Evolutionary conservation across 2,113 vertebrate genomes (phyloP).

Genomic region (Galbula dea): DNA sequence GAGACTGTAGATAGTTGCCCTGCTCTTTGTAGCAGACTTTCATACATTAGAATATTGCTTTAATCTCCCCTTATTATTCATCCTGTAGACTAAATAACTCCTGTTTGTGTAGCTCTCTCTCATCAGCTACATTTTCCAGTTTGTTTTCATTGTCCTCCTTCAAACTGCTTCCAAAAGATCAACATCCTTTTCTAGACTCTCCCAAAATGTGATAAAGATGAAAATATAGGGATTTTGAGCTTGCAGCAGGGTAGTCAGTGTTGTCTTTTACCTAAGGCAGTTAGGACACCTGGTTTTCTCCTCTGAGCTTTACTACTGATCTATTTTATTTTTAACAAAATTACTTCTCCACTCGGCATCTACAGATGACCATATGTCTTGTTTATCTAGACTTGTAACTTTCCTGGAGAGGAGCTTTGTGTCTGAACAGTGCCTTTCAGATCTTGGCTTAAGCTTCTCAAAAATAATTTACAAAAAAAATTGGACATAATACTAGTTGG

Average conservation of each 20-base stretch:
- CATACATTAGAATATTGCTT: too few species aligned
- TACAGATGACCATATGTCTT: neutral
- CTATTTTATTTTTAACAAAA: neutral
- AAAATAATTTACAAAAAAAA: neutral
- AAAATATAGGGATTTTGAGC: neutral
- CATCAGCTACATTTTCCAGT: neutral
- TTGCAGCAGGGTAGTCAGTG: neutral
- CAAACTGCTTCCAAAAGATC: neutral
- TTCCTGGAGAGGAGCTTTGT: neutral
- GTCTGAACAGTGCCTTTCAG: neutral
- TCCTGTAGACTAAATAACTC: neutral
- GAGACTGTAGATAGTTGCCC: neutral
- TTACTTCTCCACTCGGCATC: neutral
- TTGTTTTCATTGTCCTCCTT: neutral
- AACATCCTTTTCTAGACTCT: neutral
- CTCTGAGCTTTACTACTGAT: neutral
- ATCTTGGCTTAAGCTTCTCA: neutral
- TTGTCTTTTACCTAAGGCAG: neutral
- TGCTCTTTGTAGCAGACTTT: neutral
- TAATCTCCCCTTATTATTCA: neutral
- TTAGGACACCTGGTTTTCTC: neutral
- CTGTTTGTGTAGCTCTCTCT: neutral
- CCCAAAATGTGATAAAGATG: neutral
- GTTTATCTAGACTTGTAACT: neutral
- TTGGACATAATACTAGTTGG: neutral